Conservation (phyloP, 2,797 vertebrate species). For the Lates japonicus region DNA sequence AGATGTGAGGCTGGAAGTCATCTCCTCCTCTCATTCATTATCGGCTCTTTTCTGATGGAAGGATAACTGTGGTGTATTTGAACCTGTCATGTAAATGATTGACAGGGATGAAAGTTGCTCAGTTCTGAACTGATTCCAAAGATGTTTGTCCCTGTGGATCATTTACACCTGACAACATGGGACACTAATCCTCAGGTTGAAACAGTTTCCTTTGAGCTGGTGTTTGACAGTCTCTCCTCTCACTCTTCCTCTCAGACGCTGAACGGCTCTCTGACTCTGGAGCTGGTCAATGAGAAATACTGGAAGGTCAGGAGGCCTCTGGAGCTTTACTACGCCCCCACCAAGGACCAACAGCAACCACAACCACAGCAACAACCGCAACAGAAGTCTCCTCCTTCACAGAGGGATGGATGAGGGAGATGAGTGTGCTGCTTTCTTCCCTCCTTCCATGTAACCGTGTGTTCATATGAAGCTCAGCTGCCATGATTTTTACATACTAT, state of each 20-base stretch:
- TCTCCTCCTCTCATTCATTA: too few relatives aligned
- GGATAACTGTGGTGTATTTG: too few relatives aligned
- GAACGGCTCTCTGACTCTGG: slow-evolving; percentile 93
- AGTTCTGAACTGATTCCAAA: too few relatives aligned
- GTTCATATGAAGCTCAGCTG: background rate
- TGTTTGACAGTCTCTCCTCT: background rate
- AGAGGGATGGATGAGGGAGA: slow-evolving; percentile 63
- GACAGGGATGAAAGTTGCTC: too few relatives aligned
- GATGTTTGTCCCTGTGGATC: too few relatives aligned
- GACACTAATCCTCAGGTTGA: too few relatives aligned
- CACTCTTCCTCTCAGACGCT: slow-evolving; percentile 84
- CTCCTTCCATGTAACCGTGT: background rate
- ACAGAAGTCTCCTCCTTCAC: slow-evolving; percentile 51
- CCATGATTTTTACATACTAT: background rate
- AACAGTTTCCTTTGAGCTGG: background rate
- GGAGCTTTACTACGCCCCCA: slow-evolving; percentile 94
- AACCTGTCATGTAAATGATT: too few relatives aligned
- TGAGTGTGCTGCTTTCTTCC: background rate
- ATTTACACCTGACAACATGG: too few relatives aligned
- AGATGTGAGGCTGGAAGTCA: too few relatives aligned
- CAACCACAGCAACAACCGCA: slow-evolving; percentile 3
- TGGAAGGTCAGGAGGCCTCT: slow-evolving; percentile 93
- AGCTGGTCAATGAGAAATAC: slow-evolving; percentile 94
- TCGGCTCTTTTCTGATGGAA: too few relatives aligned
- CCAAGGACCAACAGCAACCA: slow-evolving; percentile 87